A percentile compares a stretch with the other conserved stretches of the same genome.
Conservation (phyloP, 2,113 vertebrate species). For the Onychostoma macrolepis region DNA sequence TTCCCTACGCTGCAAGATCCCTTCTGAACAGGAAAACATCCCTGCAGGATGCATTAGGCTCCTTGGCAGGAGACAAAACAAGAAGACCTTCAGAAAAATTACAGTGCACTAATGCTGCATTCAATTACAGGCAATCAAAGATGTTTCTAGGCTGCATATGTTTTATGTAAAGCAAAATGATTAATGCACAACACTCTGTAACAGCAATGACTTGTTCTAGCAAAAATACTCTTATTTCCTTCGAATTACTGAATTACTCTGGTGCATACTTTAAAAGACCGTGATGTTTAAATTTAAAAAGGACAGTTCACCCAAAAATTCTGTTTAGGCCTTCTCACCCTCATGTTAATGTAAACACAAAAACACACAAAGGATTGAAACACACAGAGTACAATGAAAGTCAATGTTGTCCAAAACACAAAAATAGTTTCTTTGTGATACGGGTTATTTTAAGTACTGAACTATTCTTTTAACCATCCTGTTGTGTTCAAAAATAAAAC, state of each 20-base stretch:
- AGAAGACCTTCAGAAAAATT: constrained; percentile 18
- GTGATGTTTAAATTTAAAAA: background rate
- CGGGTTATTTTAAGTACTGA: background rate
- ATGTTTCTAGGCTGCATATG: background rate
- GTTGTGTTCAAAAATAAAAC: no score
- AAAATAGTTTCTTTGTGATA: no score
- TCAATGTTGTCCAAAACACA: no score
- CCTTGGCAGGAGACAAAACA: background rate
- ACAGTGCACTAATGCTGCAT: background rate
- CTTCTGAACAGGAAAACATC: background rate
- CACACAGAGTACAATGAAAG: no score
- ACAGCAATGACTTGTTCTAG: background rate
- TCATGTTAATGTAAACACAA: background rate
- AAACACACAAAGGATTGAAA: background rate
- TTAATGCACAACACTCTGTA: background rate
- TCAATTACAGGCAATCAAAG: background rate
- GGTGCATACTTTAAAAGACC: background rate
- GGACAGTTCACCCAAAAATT: background rate
- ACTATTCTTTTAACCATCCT: no score
- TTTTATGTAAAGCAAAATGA: background rate
- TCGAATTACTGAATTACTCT: background rate
- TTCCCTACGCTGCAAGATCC: background rate
- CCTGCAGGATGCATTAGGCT: background rate
- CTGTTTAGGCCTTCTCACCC: background rate
- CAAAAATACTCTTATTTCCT: background rate